Percentiles rank a stretch among this genome's conserved stretches.
Conservation (phyloP, 2,888 invertebrate genomes). For the Carcina quercana region DNA sequence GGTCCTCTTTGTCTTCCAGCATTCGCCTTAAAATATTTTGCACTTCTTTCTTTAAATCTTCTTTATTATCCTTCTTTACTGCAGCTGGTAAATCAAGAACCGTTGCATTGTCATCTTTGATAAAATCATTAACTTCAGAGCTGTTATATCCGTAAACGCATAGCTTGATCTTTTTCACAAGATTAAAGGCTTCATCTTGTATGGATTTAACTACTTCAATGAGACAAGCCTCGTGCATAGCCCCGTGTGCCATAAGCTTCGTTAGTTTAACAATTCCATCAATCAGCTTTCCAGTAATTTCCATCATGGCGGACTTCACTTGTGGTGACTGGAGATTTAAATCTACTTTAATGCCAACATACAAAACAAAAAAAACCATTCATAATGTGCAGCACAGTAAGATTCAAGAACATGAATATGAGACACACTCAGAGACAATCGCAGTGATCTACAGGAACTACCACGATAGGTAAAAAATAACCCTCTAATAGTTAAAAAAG, state of each 20-base stretch:
- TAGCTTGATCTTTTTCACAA: constrained; percentile 33
- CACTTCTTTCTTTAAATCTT: too few relatives aligned
- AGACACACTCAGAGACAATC: too few relatives aligned
- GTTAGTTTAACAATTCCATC: constrained; percentile 54
- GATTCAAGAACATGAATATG: too few relatives aligned
- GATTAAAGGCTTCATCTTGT: constrained; percentile 49
- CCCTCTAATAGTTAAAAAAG: too few relatives aligned
- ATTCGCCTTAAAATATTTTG: constrained; percentile 9
- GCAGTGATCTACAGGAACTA: too few relatives aligned
- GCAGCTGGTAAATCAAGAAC: constrained; percentile 44
- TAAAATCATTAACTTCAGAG: constrained; percentile 24
- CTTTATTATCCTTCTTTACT: too few relatives aligned
- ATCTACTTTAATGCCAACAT: too few relatives aligned
- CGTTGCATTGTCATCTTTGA: constrained; percentile 51
- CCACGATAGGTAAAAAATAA: too few relatives aligned
- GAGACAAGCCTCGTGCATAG: constrained; percentile 68
- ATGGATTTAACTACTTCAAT: constrained; percentile 58
- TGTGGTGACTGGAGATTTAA: constrained; percentile 52
- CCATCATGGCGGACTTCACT: constrained; percentile 62
- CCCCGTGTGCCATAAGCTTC: constrained; percentile 62
- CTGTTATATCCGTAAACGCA: constrained; percentile 38
- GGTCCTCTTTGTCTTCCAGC: constrained; percentile 1
- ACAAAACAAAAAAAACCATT: too few relatives aligned
- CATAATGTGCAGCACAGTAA: too few relatives aligned
- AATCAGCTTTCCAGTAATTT: constrained; percentile 47